Evolutionary conservation across 1,140 invertebrate species (phyloP).

Genomic region (Calephelis virginiensis): DNA sequence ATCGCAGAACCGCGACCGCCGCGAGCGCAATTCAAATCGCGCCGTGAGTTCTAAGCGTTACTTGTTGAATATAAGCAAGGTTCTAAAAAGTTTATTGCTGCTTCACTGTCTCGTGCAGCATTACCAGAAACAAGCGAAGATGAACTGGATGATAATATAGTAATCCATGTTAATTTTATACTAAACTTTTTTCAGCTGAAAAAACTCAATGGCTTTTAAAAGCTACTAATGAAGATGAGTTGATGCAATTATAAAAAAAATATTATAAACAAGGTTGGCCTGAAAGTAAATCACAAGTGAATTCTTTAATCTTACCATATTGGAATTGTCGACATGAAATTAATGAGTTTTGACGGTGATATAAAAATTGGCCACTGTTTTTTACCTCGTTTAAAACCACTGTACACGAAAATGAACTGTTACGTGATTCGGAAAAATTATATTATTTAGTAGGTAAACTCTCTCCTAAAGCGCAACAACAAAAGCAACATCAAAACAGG

Average conservation of each 20-base stretch:
- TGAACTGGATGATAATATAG: conserved; percentile 14
- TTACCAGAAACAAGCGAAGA: conserved; percentile 1
- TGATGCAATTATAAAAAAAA: too few species aligned
- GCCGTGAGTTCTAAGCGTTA: conserved; percentile 30
- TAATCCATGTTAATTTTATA: conserved; percentile 29
- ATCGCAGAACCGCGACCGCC: too few species aligned
- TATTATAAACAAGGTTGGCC: conserved; percentile 20
- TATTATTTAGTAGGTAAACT: too few species aligned
- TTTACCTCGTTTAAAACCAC: too few species aligned
- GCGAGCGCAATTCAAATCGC: too few species aligned
- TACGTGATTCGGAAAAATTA: too few species aligned
- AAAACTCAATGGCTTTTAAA: conserved; percentile 22
- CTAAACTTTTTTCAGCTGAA: conserved; percentile 26
- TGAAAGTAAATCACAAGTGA: conserved; percentile 23
- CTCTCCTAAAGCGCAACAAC: too few species aligned
- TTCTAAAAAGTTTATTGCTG: not conserved
- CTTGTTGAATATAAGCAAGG: not conserved
- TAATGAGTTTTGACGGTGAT: too few species aligned
- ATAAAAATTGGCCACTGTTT: too few species aligned
- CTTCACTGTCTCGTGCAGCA: not conserved
- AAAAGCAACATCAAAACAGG: too few species aligned
- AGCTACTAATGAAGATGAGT: conserved; percentile 25
- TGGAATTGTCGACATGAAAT: conserved; percentile 23
- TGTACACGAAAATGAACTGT: too few species aligned
- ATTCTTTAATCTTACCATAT: conserved; percentile 22